These are phyloP conservation scores for Diachasma alloeum DNA, from an alignment of 1,140 invertebrate genomes.

Conservation along the genomic window DNA sequence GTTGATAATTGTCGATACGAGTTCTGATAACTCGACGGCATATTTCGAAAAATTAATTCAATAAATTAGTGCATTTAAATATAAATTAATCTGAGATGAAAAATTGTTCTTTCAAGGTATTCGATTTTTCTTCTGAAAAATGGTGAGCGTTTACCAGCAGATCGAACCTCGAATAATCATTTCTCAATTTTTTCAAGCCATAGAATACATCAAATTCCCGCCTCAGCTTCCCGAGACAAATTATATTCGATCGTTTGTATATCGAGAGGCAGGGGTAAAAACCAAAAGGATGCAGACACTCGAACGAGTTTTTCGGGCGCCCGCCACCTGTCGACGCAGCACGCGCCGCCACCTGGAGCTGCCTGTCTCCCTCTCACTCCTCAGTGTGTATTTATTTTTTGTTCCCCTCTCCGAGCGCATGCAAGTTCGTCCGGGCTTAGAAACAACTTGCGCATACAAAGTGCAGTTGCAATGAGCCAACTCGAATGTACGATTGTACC, in stretches of 20 bases:
- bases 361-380: not conserved
- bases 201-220: conserved; percentile 2
- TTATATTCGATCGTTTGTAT: conserved; percentile 4
- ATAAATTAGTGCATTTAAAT: no score
- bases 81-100: no score
- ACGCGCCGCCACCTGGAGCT: conserved; percentile 30
- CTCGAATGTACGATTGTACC: not conserved
- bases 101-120: no score
- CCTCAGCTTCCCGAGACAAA: not conserved
- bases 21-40: no score
- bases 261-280: not conserved
- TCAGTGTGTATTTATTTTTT: not conserved
- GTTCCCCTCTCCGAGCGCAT: not conserved
- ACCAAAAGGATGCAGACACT: conserved; percentile 7
- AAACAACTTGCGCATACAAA: conserved; percentile 12
- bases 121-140: no score
- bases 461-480: conserved; percentile 14
- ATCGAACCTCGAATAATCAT: not conserved
- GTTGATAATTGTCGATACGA: no score
- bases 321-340: conserved; percentile 32
- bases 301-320: conserved; percentile 11
- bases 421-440: not conserved
- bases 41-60: no score
- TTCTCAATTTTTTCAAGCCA: not conserved
- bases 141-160: no score